Base-by-base conservation (phyloP, 2,797 vertebrate genomes). In the Pempheris klunzingeri region DNA sequence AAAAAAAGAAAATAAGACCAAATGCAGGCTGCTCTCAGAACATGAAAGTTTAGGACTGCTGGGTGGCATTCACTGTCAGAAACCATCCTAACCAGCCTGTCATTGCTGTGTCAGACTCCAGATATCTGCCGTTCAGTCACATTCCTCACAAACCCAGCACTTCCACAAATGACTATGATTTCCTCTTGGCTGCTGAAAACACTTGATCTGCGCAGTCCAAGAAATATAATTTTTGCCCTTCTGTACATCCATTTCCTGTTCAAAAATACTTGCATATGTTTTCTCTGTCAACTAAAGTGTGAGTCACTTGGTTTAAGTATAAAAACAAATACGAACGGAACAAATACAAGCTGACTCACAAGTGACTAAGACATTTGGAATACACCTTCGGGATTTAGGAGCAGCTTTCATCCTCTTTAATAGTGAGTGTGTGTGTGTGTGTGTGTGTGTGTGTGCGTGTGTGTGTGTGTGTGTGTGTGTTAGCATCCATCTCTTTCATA, bases 361-460 rank as follows among this genome's bases (percentile, higher is more conserved):
- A 53, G 78, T 95, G 94, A 95, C 92, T 94, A 93, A 95, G 38
- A 64, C 70, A 53, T 74, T 65, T 85, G 88, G 90, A 93, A 93
- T 87, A 91, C 88, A 92, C 88, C 81, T 92, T 88, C 52, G 79
- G 85, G 72, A 83, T 86, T 75, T 61, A 58, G 72, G 64, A 65
- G 32, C 44, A 9, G 62, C 76, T 89, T 87, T 86, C 64, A 88
- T 82, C 68, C 55, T 28, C 38, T 65, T 60, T 54, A 14, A 34
- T 36, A 10, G 26, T 60, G 60, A 47, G 59, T 54, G 54, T 77
- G 62, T 36, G 53, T 47, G 55, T 46, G 72, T 22, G 50, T 43
- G 58, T 58, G 44, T 39, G 55, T 65, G 49, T 53, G 26, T 38
- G 61, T 68, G 44, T 65, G 60, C 49, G 47, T 7, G 54, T 36